A percentile compares a stretch with the other conserved stretches of the same genome.
Conservation (phyloP, 2,113 vertebrate genomes). For the Amazona vittata region DNA sequence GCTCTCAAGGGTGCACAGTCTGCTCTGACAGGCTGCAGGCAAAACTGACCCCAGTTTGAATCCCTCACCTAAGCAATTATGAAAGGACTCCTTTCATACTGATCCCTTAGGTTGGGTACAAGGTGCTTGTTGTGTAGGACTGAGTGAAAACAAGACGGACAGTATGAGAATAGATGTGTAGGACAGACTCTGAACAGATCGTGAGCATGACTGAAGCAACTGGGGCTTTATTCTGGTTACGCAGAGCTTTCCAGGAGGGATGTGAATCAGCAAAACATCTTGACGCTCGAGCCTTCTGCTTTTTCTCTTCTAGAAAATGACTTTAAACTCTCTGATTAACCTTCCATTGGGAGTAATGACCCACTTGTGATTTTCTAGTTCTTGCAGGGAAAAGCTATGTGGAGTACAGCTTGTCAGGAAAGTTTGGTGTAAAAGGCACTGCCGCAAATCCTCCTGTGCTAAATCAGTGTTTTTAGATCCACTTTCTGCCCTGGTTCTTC, state of each 20-base stretch:
- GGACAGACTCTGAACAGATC: background rate
- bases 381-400: background rate
- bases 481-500: background rate
- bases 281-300: background rate
- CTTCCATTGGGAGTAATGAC: background rate
- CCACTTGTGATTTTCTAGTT: background rate
- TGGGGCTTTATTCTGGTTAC: background rate
- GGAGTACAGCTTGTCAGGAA: background rate
- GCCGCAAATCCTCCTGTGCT: background rate
- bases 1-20: background rate
- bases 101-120: background rate
- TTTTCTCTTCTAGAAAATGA: background rate
- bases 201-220: background rate
- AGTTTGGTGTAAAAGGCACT: background rate
- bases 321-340: background rate
- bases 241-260: background rate
- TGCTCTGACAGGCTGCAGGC: background rate
- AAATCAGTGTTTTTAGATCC: background rate
- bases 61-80: background rate
- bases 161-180: background rate
- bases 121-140: background rate
- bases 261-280: background rate
- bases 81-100: background rate
- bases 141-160: background rate
- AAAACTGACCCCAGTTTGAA: background rate